Percentiles rank a stretch among this genome's conserved stretches.
Evolutionary conservation across 1,140 invertebrate species (phyloP).

Genomic region (Lasaia peninsularis): DNA sequence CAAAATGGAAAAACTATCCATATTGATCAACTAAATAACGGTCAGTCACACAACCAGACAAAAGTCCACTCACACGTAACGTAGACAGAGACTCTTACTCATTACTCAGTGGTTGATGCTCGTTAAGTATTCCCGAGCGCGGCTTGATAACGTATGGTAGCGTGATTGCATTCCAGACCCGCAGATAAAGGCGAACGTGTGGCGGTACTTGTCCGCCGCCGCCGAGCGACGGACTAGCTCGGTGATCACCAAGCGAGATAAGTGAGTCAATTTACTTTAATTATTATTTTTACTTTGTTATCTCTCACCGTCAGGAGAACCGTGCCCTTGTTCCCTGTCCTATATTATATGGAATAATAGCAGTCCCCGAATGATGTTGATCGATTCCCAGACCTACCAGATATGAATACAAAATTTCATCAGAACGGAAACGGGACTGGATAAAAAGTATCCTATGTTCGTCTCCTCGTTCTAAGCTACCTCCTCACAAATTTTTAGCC

Average conservation of each 20-base stretch:
- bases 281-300: too few relatives aligned
- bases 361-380: too few relatives aligned
- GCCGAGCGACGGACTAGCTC: conserved; percentile 55
- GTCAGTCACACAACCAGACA: not conserved
- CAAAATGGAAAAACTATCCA: not conserved
- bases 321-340: too few relatives aligned
- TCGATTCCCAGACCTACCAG: too few relatives aligned
- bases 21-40: not conserved
- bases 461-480: too few relatives aligned
- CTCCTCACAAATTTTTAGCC: too few relatives aligned
- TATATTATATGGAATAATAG: too few relatives aligned
- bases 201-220: conserved; percentile 82
- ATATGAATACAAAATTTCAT: too few relatives aligned
- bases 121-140: not conserved
- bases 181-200: conserved; percentile 88
- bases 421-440: too few relatives aligned
- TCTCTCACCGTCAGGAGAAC: too few relatives aligned
- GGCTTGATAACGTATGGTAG: conserved; percentile 27
- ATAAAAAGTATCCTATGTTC: too few relatives aligned
- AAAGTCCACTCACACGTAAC: too few relatives aligned
- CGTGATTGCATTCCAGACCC: conserved; percentile 81
- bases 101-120: not conserved
- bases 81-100: not conserved
- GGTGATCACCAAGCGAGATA: conserved; percentile 55
- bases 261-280: conserved; percentile 42